Base-by-base conservation (phyloP, 2,113 vertebrate species). In the Procavia capensis region DNA sequence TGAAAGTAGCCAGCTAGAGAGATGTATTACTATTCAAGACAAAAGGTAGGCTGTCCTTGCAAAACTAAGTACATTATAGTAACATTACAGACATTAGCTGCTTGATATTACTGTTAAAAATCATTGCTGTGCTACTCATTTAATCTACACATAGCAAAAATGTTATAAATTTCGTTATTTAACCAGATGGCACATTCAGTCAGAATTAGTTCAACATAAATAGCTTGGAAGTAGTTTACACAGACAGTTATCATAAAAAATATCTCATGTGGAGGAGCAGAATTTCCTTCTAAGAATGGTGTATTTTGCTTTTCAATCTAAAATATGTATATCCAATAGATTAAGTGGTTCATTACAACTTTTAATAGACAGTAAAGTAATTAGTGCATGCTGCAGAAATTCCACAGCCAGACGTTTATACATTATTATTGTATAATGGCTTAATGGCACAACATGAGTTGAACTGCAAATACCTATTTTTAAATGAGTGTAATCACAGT, bases 291-390 rank as follows among this genome's bases (percentile, higher is more conserved):
- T 31, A 45, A 95, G 63, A 95, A 95, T 75, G 1, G 16, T 22
- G 54, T 25, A 78, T 95, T 97, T 95, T 66, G 14, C 6, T 85
- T 36, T 24, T 80, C 5, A 61, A 90, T 3, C 45, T 93, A 63
- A 59, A 83, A 68, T 91, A 75, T 91, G 9, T 59, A 83, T 45
- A 91, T 79, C 2, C 9, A 85, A 47, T 75, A 88, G 22, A 93
- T 22, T 94, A 84, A 97, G 90, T 47, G 0, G 0, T 14, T 82
- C n/a, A 70, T 85, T 88, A 94, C 27, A 85, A 88, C 16, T 96
- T 93, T 85, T 68, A 94, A 63, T 80, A 86, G 85, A 93, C 39
- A 95, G 90, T 92, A 81, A 81, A 95, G 94, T 92, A 96, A 94
- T 95, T 90, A 97, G 47, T 29, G 85, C 7, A 14, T 3, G 39